Base-by-base conservation (phyloP, 1,140 invertebrate species). In the Harpegnathos saltator region DNA sequence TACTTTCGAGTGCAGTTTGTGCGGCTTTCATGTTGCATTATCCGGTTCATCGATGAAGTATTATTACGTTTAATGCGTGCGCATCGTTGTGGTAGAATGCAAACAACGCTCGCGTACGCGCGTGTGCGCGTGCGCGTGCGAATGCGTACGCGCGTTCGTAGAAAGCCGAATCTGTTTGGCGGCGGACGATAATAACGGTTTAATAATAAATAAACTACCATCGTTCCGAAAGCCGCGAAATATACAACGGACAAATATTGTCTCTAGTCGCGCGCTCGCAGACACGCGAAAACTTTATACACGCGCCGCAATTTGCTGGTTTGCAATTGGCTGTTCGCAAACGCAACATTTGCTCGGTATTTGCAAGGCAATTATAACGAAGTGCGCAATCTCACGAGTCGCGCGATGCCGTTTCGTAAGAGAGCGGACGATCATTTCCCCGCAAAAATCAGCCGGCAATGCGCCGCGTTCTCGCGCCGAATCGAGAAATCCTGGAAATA, bases 181-280 rank as follows among this genome's bases (percentile, higher is more conserved):
- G n/a, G 38, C 14, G 22, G 59, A 58, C 9, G 14, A 26, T 59
- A 48, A 58, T n/a, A 56, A n/a, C 29, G 24, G 17, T 38, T 66
- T 66, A 56, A 77, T 66, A 66, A 66, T 66, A 56, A 56, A 77
- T 65, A 65, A 56, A 77, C 33, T n/a, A 66, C 19, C n/a, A 19
- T 71, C n/a, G n/a, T 78, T 58, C 52, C 29, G 22, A 19, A 26
- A 78, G 26, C 52, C 65, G 44, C 52, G 14, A 80, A 58, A 69
- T 58, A n/a, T 54, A 66, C 33, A 5, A 14, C 7, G n/a, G 29
- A 14, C 56, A 71, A 71, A 71, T 80, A 71, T 71, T 48, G 17
- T 19, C 17, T 19, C 3, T n/a, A n/a, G 9, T 3, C 12, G 12
- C 33, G 38, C 38, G 38, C 38, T 9, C 29, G 5, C 5, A 19